These are phyloP conservation scores for Cyanoramphus novaezelandiae DNA, from an alignment of 2,113 vertebrate genomes.

Conservation along the genomic window DNA sequence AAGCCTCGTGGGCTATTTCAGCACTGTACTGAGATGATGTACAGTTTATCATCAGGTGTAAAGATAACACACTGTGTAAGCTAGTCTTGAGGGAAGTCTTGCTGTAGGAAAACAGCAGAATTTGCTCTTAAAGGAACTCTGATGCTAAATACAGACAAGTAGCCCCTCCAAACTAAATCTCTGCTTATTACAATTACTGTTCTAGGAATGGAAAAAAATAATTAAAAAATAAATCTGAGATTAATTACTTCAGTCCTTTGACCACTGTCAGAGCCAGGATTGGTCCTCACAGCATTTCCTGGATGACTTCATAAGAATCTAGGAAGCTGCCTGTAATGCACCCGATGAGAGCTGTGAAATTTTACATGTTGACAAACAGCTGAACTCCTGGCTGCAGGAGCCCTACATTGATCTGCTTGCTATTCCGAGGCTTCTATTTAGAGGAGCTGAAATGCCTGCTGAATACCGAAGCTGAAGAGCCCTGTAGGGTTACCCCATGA, in stretches of 20 bases:
- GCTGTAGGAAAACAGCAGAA: not conserved
- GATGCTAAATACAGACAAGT: not conserved
- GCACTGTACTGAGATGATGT: not conserved
- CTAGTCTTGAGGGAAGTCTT: not conserved
- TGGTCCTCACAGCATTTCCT: not conserved
- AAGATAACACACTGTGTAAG: not conserved
- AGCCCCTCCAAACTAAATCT: not conserved
- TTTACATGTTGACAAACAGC: not conserved
- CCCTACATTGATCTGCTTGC: not conserved
- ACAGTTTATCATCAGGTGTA: not conserved
- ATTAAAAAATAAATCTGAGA: not conserved
- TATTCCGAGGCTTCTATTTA: not conserved
- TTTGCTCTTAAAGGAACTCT: not conserved
- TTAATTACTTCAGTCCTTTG: not conserved
- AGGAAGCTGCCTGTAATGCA: not conserved
- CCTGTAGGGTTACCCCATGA: not conserved
- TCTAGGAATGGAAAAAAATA: not conserved
- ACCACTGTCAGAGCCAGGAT: not conserved
- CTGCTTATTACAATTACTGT: not conserved
- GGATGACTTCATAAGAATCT: not conserved
- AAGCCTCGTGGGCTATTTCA: not conserved
- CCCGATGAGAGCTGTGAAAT: not conserved
- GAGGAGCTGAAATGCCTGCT: constrained; percentile 17
- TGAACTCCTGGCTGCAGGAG: not conserved
- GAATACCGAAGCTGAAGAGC: not conserved